phyloP scores from a whole-genome alignment of 1,140 invertebrate species.

The Orchestia grillus region DNA sequence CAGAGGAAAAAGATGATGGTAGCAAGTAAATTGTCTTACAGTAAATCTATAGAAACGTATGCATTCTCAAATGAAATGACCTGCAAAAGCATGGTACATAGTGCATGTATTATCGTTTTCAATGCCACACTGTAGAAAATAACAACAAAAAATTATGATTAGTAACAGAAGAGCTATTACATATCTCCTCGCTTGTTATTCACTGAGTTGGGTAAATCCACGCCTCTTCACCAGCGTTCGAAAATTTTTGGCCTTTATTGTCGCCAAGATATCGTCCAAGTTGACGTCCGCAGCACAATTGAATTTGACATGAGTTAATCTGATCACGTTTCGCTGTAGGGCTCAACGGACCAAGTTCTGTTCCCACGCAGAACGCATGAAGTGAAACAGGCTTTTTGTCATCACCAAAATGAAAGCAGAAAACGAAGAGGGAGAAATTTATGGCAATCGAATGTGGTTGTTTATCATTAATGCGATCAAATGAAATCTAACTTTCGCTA shows the following conservation, averaged over 20 bases:
- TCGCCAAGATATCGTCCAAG: background rate
- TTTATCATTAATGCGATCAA: background rate
- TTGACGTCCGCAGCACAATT: background rate
- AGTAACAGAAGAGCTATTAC: too few species aligned
- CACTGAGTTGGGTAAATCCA: background rate
- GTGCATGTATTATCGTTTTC: too few species aligned
- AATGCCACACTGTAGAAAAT: too few species aligned
- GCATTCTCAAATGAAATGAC: too few species aligned
- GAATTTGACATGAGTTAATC: too few species aligned
- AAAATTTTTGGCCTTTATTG: background rate
- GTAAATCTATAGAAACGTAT: too few species aligned
- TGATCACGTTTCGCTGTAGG: background rate
- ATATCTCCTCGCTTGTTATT: background rate
- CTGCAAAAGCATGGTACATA: too few species aligned
- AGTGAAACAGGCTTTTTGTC: background rate
- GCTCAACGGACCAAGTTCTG: background rate
- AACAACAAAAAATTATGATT: too few species aligned
- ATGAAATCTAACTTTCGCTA: background rate
- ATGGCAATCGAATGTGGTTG: background rate
- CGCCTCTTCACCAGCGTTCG: background rate
- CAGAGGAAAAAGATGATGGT: too few species aligned
- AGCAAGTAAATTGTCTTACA: too few species aligned
- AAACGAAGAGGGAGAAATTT: background rate
- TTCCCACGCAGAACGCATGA: background rate
- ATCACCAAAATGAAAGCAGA: background rate